Evolutionary conservation across 2,888 invertebrate species (phyloP), one percentile per base, ranked within the genome.

Genomic region (Aspidiotus rigidus): DNA sequence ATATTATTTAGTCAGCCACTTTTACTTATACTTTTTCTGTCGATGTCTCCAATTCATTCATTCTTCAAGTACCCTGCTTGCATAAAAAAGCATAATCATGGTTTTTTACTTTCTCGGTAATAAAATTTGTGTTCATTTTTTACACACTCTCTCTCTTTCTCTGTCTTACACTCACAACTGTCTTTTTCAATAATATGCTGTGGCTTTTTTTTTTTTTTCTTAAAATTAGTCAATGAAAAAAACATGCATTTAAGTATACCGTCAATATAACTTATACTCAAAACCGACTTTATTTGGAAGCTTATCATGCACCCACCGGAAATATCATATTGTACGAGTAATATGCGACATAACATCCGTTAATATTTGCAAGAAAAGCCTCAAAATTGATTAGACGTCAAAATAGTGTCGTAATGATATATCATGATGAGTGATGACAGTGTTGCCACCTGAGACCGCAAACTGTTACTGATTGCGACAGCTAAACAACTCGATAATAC

Each of bases 321-420:
- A 28, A 28, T 28, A 28, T 28, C 28, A 28, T 28, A 28, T 5
- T 28, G 28, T 28, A n/a, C n/a, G n/a, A n/a, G n/a, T n/a, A 28
- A 28, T 28, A 28, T 5, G 5, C 28, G 5, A 28, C 28, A 28
- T 5, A 28, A 28, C 5, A 28, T 28, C 28, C 28, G 1, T 28
- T 28, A 28, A 28, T 28, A 28, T 28, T 49, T n/a, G 11, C 49
- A n/a, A n/a, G 49, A 6, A 49, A n/a, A n/a, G 49, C n/a, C 49
- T 49, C 59, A 39, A 66, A 66, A 66, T 66, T 66, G 66, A 66
- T 66, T 66, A 66, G 66, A 66, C 49, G 66, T 66, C 66, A 66
- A 66, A 66, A 66, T 66, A 59, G 66, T 66, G 59, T 66, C 66
- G 66, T 59, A 59, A 49, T 66, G 66, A 66, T 66, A 66, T 59